These are phyloP conservation scores for Panurus biarmicus DNA, from an alignment of 2,113 vertebrate genomes.

Conservation along the genomic window DNA sequence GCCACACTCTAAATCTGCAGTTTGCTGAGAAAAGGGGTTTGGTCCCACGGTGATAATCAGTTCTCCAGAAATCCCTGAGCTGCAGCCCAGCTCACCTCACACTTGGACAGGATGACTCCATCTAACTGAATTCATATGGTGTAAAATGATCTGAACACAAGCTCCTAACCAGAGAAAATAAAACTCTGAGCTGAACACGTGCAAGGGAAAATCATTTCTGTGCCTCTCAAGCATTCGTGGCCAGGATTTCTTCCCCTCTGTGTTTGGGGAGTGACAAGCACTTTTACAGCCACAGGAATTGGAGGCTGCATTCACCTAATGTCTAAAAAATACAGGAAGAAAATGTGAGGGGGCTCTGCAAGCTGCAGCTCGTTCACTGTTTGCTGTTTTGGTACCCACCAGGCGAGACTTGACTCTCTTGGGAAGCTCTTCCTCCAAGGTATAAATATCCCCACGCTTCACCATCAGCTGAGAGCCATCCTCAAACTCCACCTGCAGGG, in stretches of 20 bases:
- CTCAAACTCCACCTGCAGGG: conserved; percentile 89
- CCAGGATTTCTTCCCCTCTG: neutral
- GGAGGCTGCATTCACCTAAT: neutral
- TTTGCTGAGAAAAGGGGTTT: neutral
- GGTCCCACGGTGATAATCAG: neutral
- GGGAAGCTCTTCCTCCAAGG: conserved; percentile 87
- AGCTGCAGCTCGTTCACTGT: neutral
- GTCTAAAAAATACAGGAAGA: neutral
- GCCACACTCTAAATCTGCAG: neutral
- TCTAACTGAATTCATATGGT: neutral
- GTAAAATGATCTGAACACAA: neutral
- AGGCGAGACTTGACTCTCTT: conserved; percentile 90
- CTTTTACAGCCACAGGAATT: neutral
- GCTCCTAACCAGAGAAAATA: neutral
- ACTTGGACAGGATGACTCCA: neutral
- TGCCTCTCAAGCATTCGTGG: neutral
- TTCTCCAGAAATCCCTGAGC: neutral
- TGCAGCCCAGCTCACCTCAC: neutral
- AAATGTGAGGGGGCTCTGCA: neutral
- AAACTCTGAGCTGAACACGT: neutral
- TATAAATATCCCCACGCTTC: conserved; percentile 86
- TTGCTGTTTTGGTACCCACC: conserved; percentile 69
- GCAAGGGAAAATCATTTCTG: neutral
- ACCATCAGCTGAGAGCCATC: conserved; percentile 87
- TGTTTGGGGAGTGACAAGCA: neutral